Base-by-base conservation (phyloP, 2,888 invertebrate genomes). In the Rhogogaster chlorosoma region DNA sequence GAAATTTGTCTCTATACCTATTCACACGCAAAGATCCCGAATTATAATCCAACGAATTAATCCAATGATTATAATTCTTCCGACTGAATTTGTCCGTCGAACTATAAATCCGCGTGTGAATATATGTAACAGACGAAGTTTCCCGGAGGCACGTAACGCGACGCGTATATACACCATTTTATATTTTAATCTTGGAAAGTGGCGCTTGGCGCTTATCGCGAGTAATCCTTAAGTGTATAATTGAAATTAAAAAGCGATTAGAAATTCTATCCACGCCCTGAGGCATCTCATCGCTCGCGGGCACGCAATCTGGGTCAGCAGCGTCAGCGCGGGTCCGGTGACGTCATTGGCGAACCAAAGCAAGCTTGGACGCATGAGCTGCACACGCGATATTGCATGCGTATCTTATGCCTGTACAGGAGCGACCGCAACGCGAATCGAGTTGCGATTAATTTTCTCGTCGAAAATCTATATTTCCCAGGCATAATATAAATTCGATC, bases 251-350 rank as follows among this genome's bases (percentile, higher is more conserved):
- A 80, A 80, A 61, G 36, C 80, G 80, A 80, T 80, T 80, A 80
- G 80, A 80, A 80, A 80, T 80, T 49, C 80, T 80, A 80, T 61
- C 36, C 32, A 61, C 61, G 36, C n/a, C 57, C n/a, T n/a, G 57
- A 61, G 61, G 80, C 80, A 80, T 61, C 80, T 80, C 57, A 9
- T 80, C 57, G 57, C 61, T 61, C 7, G 49, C 61, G 61, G 80
- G 80, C 80, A 80, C 80, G 80, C 80, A 80, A 80, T 80, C 80
- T 80, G 80, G 80, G 80, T 80, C 80, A 80, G 80, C 80, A 80
- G 80, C 80, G 80, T 80, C 80, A 80, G 80, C 80, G 18, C 77
- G 36, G 38, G 45, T 9, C 61, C 61, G 80, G 80, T 80, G 80
- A 80, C 80, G 80, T 80, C 61, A 80, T 29, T 32, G 77, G 77